Conservation (phyloP, 1,140 invertebrate species). For the Ylistrum balloti region DNA sequence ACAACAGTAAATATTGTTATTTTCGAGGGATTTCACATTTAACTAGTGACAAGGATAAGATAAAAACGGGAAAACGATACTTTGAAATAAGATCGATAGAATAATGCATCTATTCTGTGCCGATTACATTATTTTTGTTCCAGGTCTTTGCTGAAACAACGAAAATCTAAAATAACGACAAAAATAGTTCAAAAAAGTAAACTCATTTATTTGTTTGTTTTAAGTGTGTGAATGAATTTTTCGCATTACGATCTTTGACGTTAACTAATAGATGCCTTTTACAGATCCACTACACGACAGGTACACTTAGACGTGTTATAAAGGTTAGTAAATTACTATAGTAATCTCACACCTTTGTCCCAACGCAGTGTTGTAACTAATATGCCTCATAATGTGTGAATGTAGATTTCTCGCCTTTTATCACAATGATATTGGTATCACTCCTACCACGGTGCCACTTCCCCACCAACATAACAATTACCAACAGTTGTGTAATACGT, state of each 20-base stretch:
- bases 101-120: no score
- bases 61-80: no score
- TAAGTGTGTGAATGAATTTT: no score
- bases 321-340: not conserved
- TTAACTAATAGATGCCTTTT: not conserved
- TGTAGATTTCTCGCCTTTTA: not conserved
- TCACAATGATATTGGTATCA: not conserved
- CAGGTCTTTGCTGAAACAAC: no score
- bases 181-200: no score
- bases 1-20: no score
- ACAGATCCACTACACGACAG: not conserved
- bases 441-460: constrained; percentile 25
- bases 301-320: not conserved
- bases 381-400: constrained; percentile 20
- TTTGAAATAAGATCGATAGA: no score
- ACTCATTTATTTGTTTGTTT: no score
- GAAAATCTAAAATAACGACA: no score
- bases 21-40: no score
- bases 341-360: not conserved
- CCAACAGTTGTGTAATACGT: not conserved
- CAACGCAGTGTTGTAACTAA: not conserved
- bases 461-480: not conserved
- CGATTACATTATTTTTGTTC: no score
- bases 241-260: not conserved
- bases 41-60: no score